Evolutionary conservation across 2,113 vertebrate species (phyloP), one percentile per base, ranked within the genome.

Genomic region (Aplodontia rufa): DNA sequence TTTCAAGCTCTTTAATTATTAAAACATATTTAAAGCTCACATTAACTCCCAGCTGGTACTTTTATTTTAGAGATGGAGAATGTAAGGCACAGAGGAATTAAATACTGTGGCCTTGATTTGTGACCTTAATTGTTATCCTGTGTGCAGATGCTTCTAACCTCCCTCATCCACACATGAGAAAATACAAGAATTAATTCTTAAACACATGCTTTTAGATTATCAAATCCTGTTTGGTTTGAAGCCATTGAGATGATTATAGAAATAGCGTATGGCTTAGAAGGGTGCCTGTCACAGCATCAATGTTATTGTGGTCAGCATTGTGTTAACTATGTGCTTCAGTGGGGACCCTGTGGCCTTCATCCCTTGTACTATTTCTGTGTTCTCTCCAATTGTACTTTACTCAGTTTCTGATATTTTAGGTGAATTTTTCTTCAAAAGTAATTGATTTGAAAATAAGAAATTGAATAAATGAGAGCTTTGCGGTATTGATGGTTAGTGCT

Each of bases 231-330:
- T 60, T 49, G 22, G 3, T 62, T 66, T 55, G 74, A 81, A 37
- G 40, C 30, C 20, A 37, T 13, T 51, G 35, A 64, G 35, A 72
- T 58, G 51, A 6, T 3, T 9, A 51, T 40, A 19, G 68, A 37
- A 68, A 35, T 35, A 66, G 45, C 8, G 28, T 12, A 37, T 42
- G 42, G 10, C 69, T 87, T 58, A 60, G 20, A 91, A 87, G 62
- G 5, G 20, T 9, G 1, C n/a, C 75, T 35, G 5, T 28, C 0
- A 19, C 5, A 7, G 8, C 0, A 0, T 17, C 26, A 4, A 19
- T 80, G 58, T 14, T 30, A 1, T 35, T 9, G 7, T 22, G 24
- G 11, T 64, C 35, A 53, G 6, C 40, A 8, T 40, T 42, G 37
- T 8, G 12, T 24, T n/a, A 64, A 19, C 37, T 64, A 16, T 9